These are phyloP conservation scores for Serrognathus titanus DNA, from an alignment of 2,888 invertebrate species.

Conservation along the genomic window DNA sequence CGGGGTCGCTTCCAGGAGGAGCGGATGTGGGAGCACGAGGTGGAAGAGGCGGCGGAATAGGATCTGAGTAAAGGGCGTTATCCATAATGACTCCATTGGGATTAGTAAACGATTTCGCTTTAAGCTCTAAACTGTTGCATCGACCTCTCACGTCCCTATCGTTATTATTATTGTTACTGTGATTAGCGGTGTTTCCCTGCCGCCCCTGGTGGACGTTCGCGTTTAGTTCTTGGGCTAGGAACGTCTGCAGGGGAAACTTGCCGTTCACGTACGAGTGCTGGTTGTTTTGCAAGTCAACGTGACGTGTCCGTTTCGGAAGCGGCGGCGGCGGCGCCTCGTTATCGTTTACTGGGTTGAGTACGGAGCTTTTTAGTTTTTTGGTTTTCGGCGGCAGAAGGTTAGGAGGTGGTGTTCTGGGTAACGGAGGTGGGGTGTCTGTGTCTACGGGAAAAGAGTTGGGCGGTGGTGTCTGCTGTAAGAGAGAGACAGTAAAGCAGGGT, in stretches of 20 bases:
- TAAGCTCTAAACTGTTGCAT: slow-evolving; percentile 24
- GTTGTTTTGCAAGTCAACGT: slow-evolving; percentile 23
- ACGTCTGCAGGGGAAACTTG: slow-evolving; percentile 32
- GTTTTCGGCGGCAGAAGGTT: slow-evolving; percentile 30
- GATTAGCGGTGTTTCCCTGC: slow-evolving; percentile 12
- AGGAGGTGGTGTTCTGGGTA: slow-evolving; percentile 33
- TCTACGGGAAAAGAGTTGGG: slow-evolving; percentile 28
- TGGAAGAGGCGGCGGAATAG: slow-evolving; percentile 57
- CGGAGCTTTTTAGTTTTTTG: slow-evolving; percentile 22
- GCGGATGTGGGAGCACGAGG: slow-evolving; percentile 49
- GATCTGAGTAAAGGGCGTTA: slow-evolving; percentile 32
- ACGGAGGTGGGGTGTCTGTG: slow-evolving; percentile 31
- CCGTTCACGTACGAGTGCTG: slow-evolving; percentile 30
- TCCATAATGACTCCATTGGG: slow-evolving; percentile 35
- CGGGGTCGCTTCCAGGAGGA: slow-evolving; percentile 44
- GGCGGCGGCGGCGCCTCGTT: slow-evolving; percentile 42
- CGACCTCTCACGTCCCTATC: slow-evolving; percentile 18
- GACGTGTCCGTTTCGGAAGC: slow-evolving; percentile 49
- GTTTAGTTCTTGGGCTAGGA: slow-evolving; percentile 37
- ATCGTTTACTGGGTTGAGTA: slow-evolving; percentile 12
- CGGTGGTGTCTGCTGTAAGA: slow-evolving; percentile 46
- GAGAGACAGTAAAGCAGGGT: slow-evolving; percentile 47
- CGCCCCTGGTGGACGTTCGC: slow-evolving; percentile 27
- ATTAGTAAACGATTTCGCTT: slow-evolving; percentile 28
- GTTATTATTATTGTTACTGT: slow-evolving; percentile 10